These are phyloP conservation scores for Parnassius mnemosyne DNA, from an alignment of 2,888 invertebrate genomes.

Conservation along the genomic window DNA sequence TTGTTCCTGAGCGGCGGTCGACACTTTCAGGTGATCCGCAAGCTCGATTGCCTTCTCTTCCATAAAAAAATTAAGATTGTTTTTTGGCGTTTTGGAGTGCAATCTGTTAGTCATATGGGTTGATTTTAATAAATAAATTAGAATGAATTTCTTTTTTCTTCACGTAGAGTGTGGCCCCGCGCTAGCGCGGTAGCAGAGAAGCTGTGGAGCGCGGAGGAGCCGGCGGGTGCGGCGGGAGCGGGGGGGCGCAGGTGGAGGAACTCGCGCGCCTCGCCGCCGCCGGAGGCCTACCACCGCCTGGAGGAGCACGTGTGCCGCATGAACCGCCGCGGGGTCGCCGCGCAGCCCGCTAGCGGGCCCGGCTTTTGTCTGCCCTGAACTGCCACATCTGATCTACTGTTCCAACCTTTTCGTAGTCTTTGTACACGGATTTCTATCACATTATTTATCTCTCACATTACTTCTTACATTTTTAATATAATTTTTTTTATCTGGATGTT, in stretches of 20 bases:
- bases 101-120: no score
- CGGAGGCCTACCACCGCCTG: conserved; percentile 45
- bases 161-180: conserved; percentile 89
- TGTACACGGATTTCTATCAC: neutral
- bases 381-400: neutral
- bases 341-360: conserved; percentile 86
- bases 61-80: no score
- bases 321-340: conserved; percentile 83
- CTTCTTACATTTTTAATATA: conserved; percentile 2
- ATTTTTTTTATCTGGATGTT: neutral
- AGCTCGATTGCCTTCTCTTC: no score
- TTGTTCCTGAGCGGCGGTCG: no score
- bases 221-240: neutral
- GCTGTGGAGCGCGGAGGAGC: conserved; percentile 83
- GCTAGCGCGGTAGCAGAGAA: conserved; percentile 92
- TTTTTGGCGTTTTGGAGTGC: no score
- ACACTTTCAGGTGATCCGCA: no score
- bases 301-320: conserved; percentile 82
- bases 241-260: neutral
- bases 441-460: no score
- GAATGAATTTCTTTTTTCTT: no score
- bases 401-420: neutral
- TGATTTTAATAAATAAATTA: no score
- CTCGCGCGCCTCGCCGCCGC: conserved; percentile 42
- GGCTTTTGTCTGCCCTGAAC: conserved; percentile 75